phyloP scores from a whole-genome alignment of 2,888 invertebrate genomes.

The Hypselothyrea guttata region DNA sequence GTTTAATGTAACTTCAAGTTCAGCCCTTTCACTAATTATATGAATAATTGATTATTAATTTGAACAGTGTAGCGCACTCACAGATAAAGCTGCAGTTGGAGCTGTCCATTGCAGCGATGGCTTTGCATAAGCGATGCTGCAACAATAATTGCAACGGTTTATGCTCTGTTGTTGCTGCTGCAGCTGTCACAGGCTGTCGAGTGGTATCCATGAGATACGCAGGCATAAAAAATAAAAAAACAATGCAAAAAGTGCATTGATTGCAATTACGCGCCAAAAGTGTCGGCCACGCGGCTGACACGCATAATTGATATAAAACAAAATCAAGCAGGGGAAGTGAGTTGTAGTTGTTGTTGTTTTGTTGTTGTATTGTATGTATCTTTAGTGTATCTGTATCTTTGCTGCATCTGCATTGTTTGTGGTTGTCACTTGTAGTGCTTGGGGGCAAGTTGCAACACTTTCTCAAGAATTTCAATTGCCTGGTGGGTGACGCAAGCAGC shows the following conservation, averaged over 20 bases:
- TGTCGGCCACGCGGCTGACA: conserved; percentile 46
- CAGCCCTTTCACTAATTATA: too few species aligned
- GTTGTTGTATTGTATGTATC: conserved; percentile 13
- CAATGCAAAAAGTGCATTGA: conserved; percentile 39
- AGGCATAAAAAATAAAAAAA: conserved; percentile 35
- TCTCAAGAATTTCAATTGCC: conserved; percentile 61
- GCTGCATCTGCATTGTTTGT: conserved; percentile 41
- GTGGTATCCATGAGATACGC: conserved; percentile 44
- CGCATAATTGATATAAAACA: conserved; percentile 48
- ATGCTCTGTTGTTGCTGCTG: conserved; percentile 20
- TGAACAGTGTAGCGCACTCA: too few species aligned
- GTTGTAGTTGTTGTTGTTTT: conserved; percentile 36
- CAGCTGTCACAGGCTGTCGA: conserved; percentile 14
- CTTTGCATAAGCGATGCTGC: conserved; percentile 21
- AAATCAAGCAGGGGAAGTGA: conserved; percentile 41
- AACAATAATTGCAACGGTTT: conserved; percentile 31
- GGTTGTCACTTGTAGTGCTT: conserved; percentile 74
- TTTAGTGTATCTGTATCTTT: conserved; percentile 15
- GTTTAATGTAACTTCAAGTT: too few species aligned
- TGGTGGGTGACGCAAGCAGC: conserved; percentile 48
- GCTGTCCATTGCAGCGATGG: conserved; percentile 16
- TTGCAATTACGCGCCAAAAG: conserved; percentile 65
- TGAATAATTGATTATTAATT: too few species aligned
- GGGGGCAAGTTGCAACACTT: conserved; percentile 67
- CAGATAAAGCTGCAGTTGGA: not conserved